Base-by-base conservation (phyloP, 2,888 invertebrate species). In the Odontothrips loti region DNA sequence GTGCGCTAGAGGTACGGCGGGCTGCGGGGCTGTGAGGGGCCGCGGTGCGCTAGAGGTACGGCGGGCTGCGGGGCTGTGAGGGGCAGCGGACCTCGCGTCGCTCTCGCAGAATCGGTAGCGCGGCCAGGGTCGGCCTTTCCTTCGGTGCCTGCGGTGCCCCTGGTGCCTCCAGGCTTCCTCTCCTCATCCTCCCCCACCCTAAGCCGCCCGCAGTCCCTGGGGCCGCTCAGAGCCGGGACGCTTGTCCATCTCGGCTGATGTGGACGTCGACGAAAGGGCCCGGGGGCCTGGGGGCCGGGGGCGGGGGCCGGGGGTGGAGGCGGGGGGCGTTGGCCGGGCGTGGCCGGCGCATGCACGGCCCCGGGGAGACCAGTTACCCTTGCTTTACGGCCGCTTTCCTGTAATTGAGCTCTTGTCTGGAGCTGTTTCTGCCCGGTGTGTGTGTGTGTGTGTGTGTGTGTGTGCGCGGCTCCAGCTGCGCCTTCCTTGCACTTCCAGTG, bases 201-300 rank as follows among this genome's bases (percentile, higher is more conserved):
- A 15, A 11, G 15, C 51, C 51, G 11, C 51, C 27, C 68, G 11
- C 23, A 12, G 68, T 58, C 58, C 58, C 58, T 27, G 27, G 68
- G 68, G 23, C 68, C 68, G 27, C 27, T 11, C 68, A 9, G 68
- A 10, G 58, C 58, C 58, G 17, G 27, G 68, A 1, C 27, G 68
- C 68, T 75, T 75, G 68, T 75, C 68, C 68, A 27, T 75, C 68
- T 68, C 68, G 23, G 58, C 27, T 75, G 68, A 75, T 75, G 68
- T 75, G 68, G 68, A 75, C 68, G 23, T 27, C 68, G 23, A 23
- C 58, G 58, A 43, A 17, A 48, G 47, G 80, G 43, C 47, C 29
- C 80, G 80, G 78, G 47, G 75, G 80, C 78, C 79, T 82, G 84
- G 84, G 84, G 84, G 82, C n/a, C 83, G 82, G 15, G 82, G 82